Percentiles rank a stretch among this genome's conserved stretches.
These are phyloP conservation scores for Callionymus lyra DNA, from an alignment of 2,113 vertebrate genomes.

Conservation along the genomic window DNA sequence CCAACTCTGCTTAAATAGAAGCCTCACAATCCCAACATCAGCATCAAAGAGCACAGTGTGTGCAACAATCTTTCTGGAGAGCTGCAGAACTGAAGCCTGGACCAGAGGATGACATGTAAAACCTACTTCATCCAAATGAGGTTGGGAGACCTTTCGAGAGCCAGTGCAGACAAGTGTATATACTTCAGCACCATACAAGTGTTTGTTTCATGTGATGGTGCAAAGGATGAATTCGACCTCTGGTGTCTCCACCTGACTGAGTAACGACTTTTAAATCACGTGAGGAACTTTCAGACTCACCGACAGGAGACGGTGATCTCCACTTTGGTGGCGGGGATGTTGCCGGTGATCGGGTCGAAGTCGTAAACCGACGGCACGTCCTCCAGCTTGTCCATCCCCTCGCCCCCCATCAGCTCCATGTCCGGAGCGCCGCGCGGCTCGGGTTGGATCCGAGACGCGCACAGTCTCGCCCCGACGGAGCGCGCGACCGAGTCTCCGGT, in stretches of 20 bases:
- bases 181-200: no score
- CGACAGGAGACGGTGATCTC: conserved; percentile 93
- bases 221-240: no score
- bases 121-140: no score
- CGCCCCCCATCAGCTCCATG: conserved; percentile 67
- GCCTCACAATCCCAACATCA: conserved; percentile 40
- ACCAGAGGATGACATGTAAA: no score
- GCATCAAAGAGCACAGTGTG: conserved; percentile 36
- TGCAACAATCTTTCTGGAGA: no score
- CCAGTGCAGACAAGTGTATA: no score
- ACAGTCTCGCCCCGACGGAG: conserved; percentile 53
- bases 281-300: conserved; percentile 44
- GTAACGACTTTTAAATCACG: conserved; percentile 26
- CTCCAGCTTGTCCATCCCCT: conserved; percentile 77
- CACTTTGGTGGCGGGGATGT: conserved; percentile 88
- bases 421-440: conserved; percentile 41
- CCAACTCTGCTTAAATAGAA: conserved; percentile 35
- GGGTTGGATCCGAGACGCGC: conserved; percentile 54
- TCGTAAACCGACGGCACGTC: conserved; percentile 81
- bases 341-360: conserved; percentile 80
- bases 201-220: no score
- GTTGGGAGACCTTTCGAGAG: no score
- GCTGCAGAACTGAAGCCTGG: no score
- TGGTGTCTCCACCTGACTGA: neutral
- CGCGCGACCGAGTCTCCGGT: conserved; percentile 39